These are phyloP conservation scores for Schizotus pectinicornis DNA, from an alignment of 2,888 invertebrate species.

Conservation along the genomic window DNA sequence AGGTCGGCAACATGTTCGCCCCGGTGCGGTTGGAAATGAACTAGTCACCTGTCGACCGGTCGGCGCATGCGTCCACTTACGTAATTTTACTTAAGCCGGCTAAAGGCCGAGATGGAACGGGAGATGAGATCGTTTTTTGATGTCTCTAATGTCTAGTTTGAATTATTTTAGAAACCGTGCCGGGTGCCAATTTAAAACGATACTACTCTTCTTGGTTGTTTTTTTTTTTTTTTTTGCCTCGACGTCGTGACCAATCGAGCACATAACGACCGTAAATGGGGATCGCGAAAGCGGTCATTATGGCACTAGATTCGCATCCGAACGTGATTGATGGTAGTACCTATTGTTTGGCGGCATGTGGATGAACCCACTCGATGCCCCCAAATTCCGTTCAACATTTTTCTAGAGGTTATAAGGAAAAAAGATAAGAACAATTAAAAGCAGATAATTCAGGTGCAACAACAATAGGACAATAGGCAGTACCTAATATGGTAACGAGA, in stretches of 20 bases:
- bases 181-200: not conserved
- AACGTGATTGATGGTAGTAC: too few relatives aligned
- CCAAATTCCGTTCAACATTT: too few relatives aligned
- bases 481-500: too few relatives aligned
- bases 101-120: not conserved
- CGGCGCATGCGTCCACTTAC: slow-evolving; percentile 38
- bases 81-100: slow-evolving; percentile 11
- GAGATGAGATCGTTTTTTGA: slow-evolving; percentile 2
- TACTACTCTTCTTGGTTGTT: too few relatives aligned
- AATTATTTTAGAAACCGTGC: not conserved
- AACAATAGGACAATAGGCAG: too few relatives aligned
- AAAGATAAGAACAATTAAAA: too few relatives aligned
- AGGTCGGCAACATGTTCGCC: slow-evolving; percentile 41
- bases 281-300: too few relatives aligned
- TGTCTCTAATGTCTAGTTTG: not conserved
- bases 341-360: too few relatives aligned
- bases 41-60: slow-evolving; percentile 44
- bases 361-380: too few relatives aligned
- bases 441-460: too few relatives aligned
- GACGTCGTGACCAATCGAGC: not conserved
- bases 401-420: too few relatives aligned
- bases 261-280: not conserved
- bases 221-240: not conserved
- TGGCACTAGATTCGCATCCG: too few relatives aligned
- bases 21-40: slow-evolving; percentile 39